Conservation (phyloP, 53 echinoderm and acorn worm species). For the Echinometra lucunter region DNA sequence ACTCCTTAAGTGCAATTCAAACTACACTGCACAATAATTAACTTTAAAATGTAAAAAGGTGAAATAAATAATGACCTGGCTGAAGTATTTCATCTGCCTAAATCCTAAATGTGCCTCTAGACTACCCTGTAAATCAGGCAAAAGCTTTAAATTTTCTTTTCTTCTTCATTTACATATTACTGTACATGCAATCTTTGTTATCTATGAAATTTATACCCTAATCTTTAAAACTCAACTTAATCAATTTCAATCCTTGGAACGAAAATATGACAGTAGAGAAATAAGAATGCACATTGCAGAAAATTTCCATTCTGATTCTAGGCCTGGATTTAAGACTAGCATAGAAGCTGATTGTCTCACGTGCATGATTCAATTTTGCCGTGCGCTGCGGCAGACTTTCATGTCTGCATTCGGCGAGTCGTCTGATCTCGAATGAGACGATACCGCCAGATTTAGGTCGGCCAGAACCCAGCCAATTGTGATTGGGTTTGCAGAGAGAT, state of each 20-base stretch:
- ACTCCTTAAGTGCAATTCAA: too few species aligned
- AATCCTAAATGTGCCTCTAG: neutral
- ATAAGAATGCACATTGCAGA: neutral
- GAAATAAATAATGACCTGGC: too few species aligned
- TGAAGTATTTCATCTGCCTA: too few species aligned
- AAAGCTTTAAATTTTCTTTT: neutral
- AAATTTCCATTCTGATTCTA: neutral
- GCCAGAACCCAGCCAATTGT: conserved; percentile 51
- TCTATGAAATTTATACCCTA: neutral
- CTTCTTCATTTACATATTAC: too few species aligned
- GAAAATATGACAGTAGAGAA: neutral
- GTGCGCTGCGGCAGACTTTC: conserved; percentile 66
- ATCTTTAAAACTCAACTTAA: neutral
- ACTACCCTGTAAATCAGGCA: neutral
- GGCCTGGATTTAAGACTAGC: conserved; percentile 12
- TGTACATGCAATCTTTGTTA: neutral
- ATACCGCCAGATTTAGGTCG: conserved; percentile 50
- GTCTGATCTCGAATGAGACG: conserved; percentile 51
- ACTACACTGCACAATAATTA: too few species aligned
- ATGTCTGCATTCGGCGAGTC: conserved; percentile 60
- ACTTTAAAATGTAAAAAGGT: too few species aligned
- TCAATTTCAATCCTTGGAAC: neutral
- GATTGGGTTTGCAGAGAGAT: conserved; percentile 53
- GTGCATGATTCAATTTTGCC: conserved; percentile 68
- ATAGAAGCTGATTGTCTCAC: conserved; percentile 64